A percentile compares a stretch with the other conserved stretches of the same genome.
phyloP scores from a whole-genome alignment of 2,113 vertebrate species.

The Formicarius rufipectus region DNA sequence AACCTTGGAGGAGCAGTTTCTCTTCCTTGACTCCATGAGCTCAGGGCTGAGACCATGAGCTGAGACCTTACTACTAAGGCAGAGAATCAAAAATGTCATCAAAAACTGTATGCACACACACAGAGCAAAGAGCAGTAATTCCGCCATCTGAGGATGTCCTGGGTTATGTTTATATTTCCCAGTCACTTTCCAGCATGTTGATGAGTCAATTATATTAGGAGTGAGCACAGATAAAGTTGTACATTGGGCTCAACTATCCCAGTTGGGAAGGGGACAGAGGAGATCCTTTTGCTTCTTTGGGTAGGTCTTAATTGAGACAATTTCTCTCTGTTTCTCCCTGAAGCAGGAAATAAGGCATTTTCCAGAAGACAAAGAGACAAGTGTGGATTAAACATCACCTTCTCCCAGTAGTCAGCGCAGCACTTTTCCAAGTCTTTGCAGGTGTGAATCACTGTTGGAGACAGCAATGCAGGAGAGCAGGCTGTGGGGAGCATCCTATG shows the following conservation, averaged over 20 bases:
- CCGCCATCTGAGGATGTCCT: neutral
- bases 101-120: neutral
- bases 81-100: neutral
- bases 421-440: neutral
- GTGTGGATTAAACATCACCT: neutral
- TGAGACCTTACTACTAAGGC: neutral
- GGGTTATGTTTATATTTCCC: neutral
- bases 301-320: neutral
- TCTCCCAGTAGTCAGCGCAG: neutral
- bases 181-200: fast-evolving
- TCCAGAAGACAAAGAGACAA: neutral
- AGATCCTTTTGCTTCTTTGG: neutral
- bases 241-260: neutral
- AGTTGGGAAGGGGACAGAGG: neutral
- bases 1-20: neutral
- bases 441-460: neutral
- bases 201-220: neutral
- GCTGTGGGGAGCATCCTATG: fast-evolving
- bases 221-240: neutral
- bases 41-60: neutral
- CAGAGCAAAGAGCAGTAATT: neutral
- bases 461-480: fast-evolving
- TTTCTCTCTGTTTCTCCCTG: neutral
- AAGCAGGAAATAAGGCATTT: neutral
- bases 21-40: neutral